A percentile compares a stretch with the other conserved stretches of the same genome.
These are phyloP conservation scores for Diprion similis DNA, from an alignment of 1,140 invertebrate species.

Conservation along the genomic window DNA sequence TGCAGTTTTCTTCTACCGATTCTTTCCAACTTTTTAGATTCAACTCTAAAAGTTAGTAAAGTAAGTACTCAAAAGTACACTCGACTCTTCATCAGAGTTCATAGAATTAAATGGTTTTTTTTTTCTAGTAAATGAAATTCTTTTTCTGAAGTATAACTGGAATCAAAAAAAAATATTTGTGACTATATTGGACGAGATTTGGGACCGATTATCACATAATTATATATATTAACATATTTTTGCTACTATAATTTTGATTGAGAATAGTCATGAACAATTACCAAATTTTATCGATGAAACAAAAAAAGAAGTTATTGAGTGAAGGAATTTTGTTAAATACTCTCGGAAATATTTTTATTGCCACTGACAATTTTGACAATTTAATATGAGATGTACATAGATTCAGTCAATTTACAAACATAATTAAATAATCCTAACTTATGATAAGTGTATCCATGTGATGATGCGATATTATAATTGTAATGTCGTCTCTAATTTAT, in stretches of 20 bases:
- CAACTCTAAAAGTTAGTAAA: not conserved
- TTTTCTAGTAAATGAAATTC: too few species aligned
- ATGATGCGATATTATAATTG: too few species aligned
- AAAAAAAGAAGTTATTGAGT: not conserved
- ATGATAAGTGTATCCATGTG: not conserved
- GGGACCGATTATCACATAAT: too few species aligned
- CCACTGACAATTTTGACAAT: not conserved
- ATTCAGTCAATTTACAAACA: conserved; percentile 3
- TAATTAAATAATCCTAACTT: not conserved
- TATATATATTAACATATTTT: too few species aligned
- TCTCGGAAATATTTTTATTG: not conserved
- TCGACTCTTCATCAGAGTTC: not conserved
- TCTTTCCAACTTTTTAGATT: not conserved
- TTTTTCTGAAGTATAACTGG: too few species aligned
- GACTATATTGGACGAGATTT: too few species aligned
- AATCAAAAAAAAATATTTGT: too few species aligned
- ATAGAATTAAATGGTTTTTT: too few species aligned
- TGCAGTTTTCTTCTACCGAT: not conserved
- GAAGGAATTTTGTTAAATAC: not conserved
- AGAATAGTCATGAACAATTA: too few species aligned
- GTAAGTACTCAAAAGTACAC: not conserved
- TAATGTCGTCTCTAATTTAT: not conserved
- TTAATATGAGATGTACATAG: not conserved
- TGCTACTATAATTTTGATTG: too few species aligned
- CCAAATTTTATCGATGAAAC: not conserved